Evolutionary conservation across 2,113 vertebrate species (phyloP).

Genomic region (Anser cygnoides): DNA sequence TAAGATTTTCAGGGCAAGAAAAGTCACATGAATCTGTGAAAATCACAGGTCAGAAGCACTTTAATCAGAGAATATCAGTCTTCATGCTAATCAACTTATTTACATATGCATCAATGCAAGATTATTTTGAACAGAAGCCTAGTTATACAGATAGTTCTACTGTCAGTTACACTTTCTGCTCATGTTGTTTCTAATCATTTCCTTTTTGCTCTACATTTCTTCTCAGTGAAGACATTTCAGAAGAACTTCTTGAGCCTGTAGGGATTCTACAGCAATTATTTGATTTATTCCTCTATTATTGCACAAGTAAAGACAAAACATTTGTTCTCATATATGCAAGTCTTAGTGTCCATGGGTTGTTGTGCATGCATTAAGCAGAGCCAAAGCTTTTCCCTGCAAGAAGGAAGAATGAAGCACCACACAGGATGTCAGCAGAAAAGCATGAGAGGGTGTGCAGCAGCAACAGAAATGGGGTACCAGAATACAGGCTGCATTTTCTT

Average conservation of each 20-base stretch:
- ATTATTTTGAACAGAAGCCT: background rate
- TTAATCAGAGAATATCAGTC: background rate
- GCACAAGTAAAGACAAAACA: background rate
- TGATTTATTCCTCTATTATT: background rate
- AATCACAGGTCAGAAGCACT: background rate
- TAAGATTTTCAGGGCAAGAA: constrained; percentile 11
- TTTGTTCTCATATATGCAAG: background rate
- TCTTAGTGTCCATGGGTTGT: background rate
- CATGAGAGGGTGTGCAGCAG: background rate
- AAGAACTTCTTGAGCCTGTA: background rate
- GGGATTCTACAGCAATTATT: background rate
- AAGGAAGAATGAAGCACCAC: background rate
- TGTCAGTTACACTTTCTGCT: background rate
- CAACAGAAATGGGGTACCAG: background rate
- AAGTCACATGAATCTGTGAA: background rate
- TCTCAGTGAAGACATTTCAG: background rate
- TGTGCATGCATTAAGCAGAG: background rate
- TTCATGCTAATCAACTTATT: background rate
- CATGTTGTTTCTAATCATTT: background rate
- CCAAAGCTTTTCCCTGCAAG: background rate
- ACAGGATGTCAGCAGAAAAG: background rate
- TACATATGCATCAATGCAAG: background rate
- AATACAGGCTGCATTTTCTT: background rate
- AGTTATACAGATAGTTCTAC: background rate
- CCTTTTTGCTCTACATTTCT: background rate